phyloP scores from a whole-genome alignment of 2,113 vertebrate genomes.

The Zapus hudsonius region DNA sequence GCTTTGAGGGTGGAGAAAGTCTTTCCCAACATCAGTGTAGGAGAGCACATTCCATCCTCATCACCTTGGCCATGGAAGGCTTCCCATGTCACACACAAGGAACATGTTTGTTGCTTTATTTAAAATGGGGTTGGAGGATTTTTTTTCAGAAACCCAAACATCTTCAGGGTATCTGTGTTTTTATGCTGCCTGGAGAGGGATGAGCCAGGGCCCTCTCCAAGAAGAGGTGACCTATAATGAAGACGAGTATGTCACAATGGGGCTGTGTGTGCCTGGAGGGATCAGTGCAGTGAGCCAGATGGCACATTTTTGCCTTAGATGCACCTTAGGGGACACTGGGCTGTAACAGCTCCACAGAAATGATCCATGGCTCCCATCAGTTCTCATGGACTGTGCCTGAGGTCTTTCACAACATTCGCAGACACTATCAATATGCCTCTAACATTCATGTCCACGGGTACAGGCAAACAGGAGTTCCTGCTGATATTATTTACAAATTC shows the following conservation, averaged over 20 bases:
- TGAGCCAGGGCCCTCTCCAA: background rate
- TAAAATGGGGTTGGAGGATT: background rate
- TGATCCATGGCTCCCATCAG: background rate
- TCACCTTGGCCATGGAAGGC: background rate
- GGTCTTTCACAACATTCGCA: background rate
- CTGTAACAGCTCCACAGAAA: background rate
- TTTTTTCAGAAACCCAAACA: background rate
- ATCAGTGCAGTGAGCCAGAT: background rate
- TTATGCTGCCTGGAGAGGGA: background rate
- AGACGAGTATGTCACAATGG: background rate
- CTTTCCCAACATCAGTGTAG: background rate
- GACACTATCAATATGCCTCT: slow-evolving; percentile 18
- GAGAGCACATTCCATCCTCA: background rate
- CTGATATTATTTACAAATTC: slow-evolving; percentile 49
- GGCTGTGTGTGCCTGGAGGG: background rate
- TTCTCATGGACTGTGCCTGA: background rate
- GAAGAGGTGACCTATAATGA: background rate
- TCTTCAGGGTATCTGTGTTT: background rate
- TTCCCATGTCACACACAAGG: background rate
- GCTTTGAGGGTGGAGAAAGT: background rate
- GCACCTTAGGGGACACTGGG: background rate
- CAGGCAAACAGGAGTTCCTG: background rate
- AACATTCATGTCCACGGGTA: background rate
- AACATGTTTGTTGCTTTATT: background rate
- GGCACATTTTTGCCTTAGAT: background rate